phyloP scores from a whole-genome alignment of 1,140 invertebrate genomes.

The Metaphire vulgaris region DNA sequence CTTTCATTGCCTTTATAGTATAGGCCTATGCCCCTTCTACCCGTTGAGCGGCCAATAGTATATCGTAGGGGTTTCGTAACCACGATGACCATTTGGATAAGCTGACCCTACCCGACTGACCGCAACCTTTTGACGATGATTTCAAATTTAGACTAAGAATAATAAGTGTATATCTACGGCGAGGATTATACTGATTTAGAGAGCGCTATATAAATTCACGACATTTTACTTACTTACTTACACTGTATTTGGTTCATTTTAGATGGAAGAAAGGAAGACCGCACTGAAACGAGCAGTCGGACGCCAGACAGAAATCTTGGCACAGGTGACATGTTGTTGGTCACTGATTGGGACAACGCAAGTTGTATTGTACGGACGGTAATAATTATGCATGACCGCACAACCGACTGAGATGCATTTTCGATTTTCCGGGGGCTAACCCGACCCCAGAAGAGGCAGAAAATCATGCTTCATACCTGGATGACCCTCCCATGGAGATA shows the following conservation, averaged over 20 bases:
- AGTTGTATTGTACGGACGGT: neutral
- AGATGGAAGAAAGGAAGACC: constrained; percentile 63
- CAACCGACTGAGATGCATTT: neutral
- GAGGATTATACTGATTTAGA: too few relatives aligned
- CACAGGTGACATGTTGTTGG: constrained; percentile 55
- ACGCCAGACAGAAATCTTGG: constrained; percentile 85
- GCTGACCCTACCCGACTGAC: neutral
- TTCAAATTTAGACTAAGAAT: too few relatives aligned
- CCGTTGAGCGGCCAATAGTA: too few relatives aligned
- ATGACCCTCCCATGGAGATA: neutral
- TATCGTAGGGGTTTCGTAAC: neutral
- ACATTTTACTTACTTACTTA: neutral
- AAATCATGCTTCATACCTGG: too few relatives aligned
- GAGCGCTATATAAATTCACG: neutral
- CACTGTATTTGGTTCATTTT: neutral
- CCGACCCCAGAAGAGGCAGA: too few relatives aligned
- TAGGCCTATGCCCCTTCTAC: too few relatives aligned
- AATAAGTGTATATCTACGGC: too few relatives aligned
- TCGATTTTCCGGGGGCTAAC: neutral
- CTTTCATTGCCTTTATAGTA: too few relatives aligned
- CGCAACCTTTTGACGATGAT: too few relatives aligned
- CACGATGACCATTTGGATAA: neutral
- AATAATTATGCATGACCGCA: neutral
- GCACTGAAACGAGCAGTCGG: constrained; percentile 80
- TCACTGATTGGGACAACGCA: too few relatives aligned